Conservation (phyloP, 2,113 vertebrate genomes). For the Paramormyrops kingsleyae region DNA sequence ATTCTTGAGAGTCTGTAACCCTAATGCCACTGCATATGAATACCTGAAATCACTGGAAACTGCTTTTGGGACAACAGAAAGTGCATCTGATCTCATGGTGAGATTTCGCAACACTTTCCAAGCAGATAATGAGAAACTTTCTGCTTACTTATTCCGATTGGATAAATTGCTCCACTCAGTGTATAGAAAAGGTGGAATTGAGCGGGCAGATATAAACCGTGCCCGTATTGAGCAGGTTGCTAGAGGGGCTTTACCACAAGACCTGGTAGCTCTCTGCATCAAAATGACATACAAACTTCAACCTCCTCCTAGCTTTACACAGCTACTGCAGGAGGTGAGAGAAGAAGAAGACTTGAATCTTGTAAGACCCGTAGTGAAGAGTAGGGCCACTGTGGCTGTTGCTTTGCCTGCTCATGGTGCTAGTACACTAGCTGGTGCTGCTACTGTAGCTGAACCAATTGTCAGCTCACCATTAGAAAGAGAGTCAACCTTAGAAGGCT, state of each 20-base stretch:
- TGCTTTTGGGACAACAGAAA: too few species aligned
- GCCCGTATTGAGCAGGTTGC: background rate
- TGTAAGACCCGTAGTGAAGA: background rate
- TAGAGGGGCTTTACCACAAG: background rate
- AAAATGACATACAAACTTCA: conserved; percentile 1
- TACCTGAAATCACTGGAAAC: too few species aligned
- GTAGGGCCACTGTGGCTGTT: background rate
- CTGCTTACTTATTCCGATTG: background rate
- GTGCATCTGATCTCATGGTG: too few species aligned
- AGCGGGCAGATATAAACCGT: background rate
- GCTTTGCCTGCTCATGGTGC: background rate
- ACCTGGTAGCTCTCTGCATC: too few species aligned
- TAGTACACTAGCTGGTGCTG: background rate
- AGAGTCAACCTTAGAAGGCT: background rate
- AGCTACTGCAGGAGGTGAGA: background rate
- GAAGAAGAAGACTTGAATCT: background rate
- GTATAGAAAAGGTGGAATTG: background rate
- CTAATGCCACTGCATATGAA: too few species aligned
- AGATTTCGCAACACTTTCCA: conserved; percentile 5
- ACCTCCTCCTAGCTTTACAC: background rate
- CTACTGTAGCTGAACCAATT: background rate
- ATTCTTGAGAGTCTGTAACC: too few species aligned
- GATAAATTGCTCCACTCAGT: background rate
- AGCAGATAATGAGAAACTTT: conserved; percentile 10
- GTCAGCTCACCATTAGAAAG: background rate